Evolutionary conservation across 2,113 vertebrate species (phyloP).

Genomic region (Fulmarus glacialis): DNA sequence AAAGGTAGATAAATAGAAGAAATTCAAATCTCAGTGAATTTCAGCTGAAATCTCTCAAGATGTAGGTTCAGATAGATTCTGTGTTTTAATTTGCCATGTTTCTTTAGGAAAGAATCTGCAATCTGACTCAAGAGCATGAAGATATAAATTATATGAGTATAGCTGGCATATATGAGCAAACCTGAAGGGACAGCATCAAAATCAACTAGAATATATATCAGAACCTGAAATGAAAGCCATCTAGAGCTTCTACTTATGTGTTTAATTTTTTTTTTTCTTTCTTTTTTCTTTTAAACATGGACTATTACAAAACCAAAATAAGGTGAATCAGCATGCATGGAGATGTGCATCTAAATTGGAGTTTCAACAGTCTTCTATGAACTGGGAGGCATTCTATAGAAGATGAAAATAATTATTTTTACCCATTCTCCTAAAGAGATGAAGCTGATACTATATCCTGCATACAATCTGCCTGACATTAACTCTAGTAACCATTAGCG

Average conservation of each 20-base stretch:
- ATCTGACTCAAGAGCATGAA: not conserved
- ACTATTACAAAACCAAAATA: not conserved
- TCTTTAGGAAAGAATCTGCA: not conserved
- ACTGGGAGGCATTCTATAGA: not conserved
- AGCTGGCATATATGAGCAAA: not conserved
- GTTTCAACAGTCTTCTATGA: not conserved
- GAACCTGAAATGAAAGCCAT: not conserved
- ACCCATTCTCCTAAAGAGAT: not conserved
- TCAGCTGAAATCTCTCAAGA: not conserved
- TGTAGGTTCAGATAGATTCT: not conserved
- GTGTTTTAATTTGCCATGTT: not conserved
- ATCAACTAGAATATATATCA: not conserved
- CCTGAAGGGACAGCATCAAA: not conserved
- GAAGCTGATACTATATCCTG: not conserved
- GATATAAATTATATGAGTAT: not conserved
- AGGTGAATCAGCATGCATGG: not conserved
- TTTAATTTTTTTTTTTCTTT: accelerated
- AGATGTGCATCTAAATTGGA: not conserved
- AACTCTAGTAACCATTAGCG: not conserved
- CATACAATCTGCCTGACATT: not conserved
- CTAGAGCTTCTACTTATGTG: not conserved
- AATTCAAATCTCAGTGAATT: not conserved
- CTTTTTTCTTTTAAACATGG: not conserved
- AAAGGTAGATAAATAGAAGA: not conserved
- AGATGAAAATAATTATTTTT: not conserved